Evolutionary conservation across 2,888 invertebrate genomes (phyloP), one percentile per base, ranked within the genome.

Genomic region (Stenchaetothrips biformis): DNA sequence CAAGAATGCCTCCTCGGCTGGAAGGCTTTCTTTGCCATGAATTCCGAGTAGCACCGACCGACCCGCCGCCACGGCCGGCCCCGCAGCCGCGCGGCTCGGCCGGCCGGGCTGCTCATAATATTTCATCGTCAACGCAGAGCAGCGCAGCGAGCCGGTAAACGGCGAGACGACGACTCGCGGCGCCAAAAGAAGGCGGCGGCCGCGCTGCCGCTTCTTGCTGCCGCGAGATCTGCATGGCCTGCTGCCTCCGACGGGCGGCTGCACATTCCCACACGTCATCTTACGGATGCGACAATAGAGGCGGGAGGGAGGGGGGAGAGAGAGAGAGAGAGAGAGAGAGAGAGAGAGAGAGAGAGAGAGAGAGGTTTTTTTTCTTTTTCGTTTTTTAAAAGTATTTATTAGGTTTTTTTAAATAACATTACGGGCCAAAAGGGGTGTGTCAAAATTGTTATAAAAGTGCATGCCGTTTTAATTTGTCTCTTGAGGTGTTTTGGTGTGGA

Each of bases 301-400:
- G 2, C 53, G 53, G 11, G 53, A 13, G 53, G 3, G 53, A 53
- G 53, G 53, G 11, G 53, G 16, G 53, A 53, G 16, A 13, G 53
- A 16, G 53, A 53, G n/a, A 49, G 11, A 9, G 49, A 11, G 49
- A 49, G n/a, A 62, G 21, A n/a, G 18, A n/a, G 21, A 62, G 62
- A 62, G 62, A 62, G 62, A 62, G 62, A 62, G 62, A 62, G 62
- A 62, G 62, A 62, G 62, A 62, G 62, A 62, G 62, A 62, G 62
- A 62, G 62, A 62, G 62, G 21, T 49, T 49, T 49, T 49, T 9
- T 49, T 49, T 49, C 49, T 9, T 7, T 9, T 49, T 49, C 8
- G 49, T 9, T 49, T 49, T 49, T 49, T 49, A 49, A 49, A 49
- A 49, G 49, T 49, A 49, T n/a, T n/a, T n/a, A n/a, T n/a, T n/a